A percentile compares a stretch with the other conserved stretches of the same genome.
phyloP scores from a whole-genome alignment of 1,140 invertebrate species.

The Eumaeus atala region DNA sequence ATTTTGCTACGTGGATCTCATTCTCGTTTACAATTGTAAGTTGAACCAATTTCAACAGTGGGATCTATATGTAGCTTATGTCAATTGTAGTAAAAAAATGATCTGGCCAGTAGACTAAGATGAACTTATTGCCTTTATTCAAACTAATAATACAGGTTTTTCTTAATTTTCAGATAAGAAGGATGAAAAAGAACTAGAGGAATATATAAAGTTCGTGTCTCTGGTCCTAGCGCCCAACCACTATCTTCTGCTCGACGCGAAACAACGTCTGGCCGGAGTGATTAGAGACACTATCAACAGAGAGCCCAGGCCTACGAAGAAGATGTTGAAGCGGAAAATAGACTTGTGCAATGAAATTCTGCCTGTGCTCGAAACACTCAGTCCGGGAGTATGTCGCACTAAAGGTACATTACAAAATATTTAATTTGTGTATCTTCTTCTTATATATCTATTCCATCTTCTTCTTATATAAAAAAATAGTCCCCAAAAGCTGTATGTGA shows the following conservation, averaged over 20 bases:
- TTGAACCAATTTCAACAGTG: too few relatives aligned
- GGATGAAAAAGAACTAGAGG: slow-evolving; percentile 75
- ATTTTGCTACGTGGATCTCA: too few relatives aligned
- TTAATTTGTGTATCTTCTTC: too few relatives aligned
- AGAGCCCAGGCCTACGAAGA: slow-evolving; percentile 70
- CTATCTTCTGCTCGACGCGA: slow-evolving; percentile 78
- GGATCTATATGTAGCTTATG: too few relatives aligned
- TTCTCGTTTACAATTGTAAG: too few relatives aligned
- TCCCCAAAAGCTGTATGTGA: too few relatives aligned
- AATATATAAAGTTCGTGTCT: slow-evolving; percentile 75
- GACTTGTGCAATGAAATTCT: slow-evolving; percentile 80
- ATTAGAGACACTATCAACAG: slow-evolving; percentile 74
- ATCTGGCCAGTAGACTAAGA: too few relatives aligned
- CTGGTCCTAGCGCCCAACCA: slow-evolving; percentile 78
- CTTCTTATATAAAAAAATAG: too few relatives aligned
- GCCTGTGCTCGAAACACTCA: slow-evolving; percentile 78
- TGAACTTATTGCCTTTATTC: too few relatives aligned
- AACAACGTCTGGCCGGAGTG: slow-evolving; percentile 78
- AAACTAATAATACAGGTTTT: too few relatives aligned
- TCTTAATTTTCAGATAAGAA: slow-evolving; percentile 47
- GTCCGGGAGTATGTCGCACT: slow-evolving; percentile 83
- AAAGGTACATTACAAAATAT: slow-evolving; percentile 70
- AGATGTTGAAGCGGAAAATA: slow-evolving; percentile 77
- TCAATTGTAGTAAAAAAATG: too few relatives aligned
- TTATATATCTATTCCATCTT: too few relatives aligned